phyloP scores from a whole-genome alignment of 2,888 invertebrate genomes.

The Hydrotaea cyrtoneurina region DNA sequence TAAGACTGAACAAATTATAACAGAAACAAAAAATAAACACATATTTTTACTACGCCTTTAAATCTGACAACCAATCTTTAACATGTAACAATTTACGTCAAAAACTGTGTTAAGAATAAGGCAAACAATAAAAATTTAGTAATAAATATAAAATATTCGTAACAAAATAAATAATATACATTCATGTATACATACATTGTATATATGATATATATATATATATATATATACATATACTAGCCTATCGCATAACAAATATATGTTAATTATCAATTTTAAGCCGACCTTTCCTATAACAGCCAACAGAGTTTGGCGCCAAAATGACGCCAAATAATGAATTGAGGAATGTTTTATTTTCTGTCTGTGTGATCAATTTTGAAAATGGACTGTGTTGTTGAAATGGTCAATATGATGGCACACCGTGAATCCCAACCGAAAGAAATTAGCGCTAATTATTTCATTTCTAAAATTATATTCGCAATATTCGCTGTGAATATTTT shows the following conservation, averaged over 20 bases:
- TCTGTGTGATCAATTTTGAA: background rate
- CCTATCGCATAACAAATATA: constrained; percentile 5
- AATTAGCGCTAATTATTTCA: background rate
- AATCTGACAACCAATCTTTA: background rate
- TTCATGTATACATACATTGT: background rate
- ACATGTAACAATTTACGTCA: background rate
- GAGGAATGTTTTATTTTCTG: background rate
- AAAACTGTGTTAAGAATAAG: constrained; percentile 3
- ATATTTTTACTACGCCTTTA: background rate
- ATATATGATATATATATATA: background rate
- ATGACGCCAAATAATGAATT: constrained; percentile 1
- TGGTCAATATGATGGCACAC: background rate
- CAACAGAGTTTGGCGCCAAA: constrained; percentile 6
- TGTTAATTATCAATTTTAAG: background rate
- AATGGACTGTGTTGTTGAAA: background rate
- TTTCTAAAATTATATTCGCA: too few species aligned
- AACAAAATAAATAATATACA: background rate
- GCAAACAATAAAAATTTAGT: background rate
- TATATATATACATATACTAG: background rate
- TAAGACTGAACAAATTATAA: background rate
- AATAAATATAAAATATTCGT: background rate
- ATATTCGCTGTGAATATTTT: too few species aligned
- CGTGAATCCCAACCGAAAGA: background rate
- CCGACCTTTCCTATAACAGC: background rate
- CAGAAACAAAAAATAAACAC: background rate